Percentiles rank a stretch among this genome's conserved stretches.
These are phyloP conservation scores for Neopipo cinnamomea DNA, from an alignment of 2,113 vertebrate genomes.

Conservation along the genomic window DNA sequence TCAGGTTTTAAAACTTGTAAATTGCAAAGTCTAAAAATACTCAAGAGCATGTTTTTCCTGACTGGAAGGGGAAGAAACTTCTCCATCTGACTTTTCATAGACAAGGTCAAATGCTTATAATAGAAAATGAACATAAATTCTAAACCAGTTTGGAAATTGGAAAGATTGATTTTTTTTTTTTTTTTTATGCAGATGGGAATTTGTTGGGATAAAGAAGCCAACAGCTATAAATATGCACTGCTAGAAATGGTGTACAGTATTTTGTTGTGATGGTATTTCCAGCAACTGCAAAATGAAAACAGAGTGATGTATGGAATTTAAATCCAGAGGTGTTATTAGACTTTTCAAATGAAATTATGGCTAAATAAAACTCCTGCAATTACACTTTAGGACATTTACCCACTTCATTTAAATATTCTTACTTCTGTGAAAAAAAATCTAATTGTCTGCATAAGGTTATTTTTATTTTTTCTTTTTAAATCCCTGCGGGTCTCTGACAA, in stretches of 20 bases:
- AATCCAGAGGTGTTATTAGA: background rate
- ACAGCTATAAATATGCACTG: background rate
- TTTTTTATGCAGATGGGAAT: background rate
- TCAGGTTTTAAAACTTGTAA: background rate
- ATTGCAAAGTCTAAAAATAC: background rate
- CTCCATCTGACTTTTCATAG: background rate
- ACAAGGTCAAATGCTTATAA: background rate
- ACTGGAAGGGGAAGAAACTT: background rate
- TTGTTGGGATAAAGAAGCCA: background rate
- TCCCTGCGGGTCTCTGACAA: background rate
- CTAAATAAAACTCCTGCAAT: background rate
- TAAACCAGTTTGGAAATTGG: background rate
- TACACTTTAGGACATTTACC: background rate
- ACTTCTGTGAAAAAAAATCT: background rate
- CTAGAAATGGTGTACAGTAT: background rate
- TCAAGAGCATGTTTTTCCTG: background rate
- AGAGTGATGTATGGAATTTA: background rate
- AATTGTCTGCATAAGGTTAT: background rate
- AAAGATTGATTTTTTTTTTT: background rate
- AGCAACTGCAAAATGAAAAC: constrained; percentile 20
- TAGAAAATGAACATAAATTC: constrained; percentile 1
- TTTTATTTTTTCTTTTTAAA: background rate
- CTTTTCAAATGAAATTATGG: background rate
- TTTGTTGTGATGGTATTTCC: constrained; percentile 28
- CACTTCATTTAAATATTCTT: background rate